A percentile compares a stretch with the other conserved stretches of the same genome.
These are phyloP conservation scores for Pachydiplax longipennis DNA, from an alignment of 2,888 invertebrate species.

Conservation along the genomic window DNA sequence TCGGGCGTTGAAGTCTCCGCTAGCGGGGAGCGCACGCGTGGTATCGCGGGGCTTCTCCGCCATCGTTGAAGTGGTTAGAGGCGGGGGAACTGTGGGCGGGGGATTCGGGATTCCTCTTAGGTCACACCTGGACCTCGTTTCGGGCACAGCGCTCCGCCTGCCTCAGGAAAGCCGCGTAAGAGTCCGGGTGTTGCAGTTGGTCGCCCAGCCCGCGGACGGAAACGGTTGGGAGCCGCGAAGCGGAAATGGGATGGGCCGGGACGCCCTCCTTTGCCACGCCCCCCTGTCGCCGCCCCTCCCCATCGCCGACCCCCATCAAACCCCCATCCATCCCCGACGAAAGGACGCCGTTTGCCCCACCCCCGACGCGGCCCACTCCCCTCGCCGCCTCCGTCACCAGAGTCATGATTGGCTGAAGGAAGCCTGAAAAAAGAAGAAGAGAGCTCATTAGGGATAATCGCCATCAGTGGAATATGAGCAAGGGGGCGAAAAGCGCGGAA, in stretches of 20 bases:
- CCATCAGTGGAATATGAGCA: neutral
- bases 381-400: neutral
- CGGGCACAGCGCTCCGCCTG: slow-evolving; percentile 23
- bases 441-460: neutral
- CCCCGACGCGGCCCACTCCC: neutral
- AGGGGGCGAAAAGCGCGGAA: neutral
- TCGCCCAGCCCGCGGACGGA: neutral
- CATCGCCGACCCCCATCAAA: neutral
- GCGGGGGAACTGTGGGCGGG: neutral
- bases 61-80: neutral
- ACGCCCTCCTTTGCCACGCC: neutral
- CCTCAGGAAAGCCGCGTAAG: slow-evolving; percentile 13
- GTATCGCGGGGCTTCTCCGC: neutral
- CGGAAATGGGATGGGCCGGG: neutral
- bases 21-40: neutral
- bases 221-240: neutral
- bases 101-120: neutral
- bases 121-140: slow-evolving; percentile 29
- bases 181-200: slow-evolving; percentile 26
- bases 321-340: neutral
- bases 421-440: neutral
- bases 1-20: neutral
- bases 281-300: neutral
- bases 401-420: neutral
- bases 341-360: neutral